phyloP scores from a whole-genome alignment of 2,888 invertebrate genomes.

The Pristionchus maxplancki region DNA sequence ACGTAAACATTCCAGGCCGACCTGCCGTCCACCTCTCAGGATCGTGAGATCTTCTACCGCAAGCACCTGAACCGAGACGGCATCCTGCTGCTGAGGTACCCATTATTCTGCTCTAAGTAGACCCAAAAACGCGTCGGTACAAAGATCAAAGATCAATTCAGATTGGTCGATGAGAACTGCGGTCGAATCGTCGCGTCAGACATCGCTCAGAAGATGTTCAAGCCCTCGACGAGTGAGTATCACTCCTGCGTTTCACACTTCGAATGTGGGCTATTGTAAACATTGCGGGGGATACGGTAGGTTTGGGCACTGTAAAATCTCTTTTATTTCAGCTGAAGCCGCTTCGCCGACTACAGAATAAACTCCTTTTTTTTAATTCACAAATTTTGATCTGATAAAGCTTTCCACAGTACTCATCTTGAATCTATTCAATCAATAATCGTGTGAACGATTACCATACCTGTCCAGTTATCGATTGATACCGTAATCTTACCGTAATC shows the following conservation, averaged over 20 bases:
- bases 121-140: neutral
- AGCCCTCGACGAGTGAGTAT: slow-evolving; percentile 47
- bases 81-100: slow-evolving; percentile 62
- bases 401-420: neutral
- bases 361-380: neutral
- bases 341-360: neutral
- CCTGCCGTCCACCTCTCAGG: slow-evolving; percentile 8
- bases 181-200: slow-evolving; percentile 56
- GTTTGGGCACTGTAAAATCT: neutral
- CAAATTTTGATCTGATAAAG: slow-evolving; percentile 13
- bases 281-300: neutral
- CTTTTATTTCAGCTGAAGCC: neutral
- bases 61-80: slow-evolving; percentile 65
- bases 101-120: no score
- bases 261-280: neutral
- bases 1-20: slow-evolving; percentile 14
- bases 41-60: slow-evolving; percentile 49
- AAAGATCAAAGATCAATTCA: slow-evolving; percentile 49
- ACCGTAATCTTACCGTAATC: neutral
- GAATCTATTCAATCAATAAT: neutral
- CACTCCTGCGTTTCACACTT: slow-evolving; percentile 43
- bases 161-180: slow-evolving; percentile 62
- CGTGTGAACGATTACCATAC: slow-evolving; percentile 46
- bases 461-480: slow-evolving; percentile 2
- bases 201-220: slow-evolving; percentile 53